These are phyloP conservation scores for Xenops minutus DNA, from an alignment of 2,797 vertebrate genomes.

Conservation along the genomic window DNA sequence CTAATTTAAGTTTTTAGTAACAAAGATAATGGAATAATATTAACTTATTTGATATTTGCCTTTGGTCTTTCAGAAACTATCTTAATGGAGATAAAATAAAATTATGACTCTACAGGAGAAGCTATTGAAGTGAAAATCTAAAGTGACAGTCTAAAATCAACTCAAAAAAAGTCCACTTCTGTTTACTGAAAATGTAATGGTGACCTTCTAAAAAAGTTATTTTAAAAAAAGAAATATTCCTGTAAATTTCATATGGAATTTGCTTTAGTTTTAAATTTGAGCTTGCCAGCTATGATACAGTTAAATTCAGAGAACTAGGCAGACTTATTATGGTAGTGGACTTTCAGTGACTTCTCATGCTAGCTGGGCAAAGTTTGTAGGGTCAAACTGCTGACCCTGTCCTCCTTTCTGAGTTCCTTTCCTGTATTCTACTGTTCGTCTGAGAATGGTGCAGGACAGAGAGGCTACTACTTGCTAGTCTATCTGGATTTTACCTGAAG, in stretches of 20 bases:
- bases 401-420: background rate
- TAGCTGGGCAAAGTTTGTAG: slow-evolving; percentile 2
- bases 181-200: background rate
- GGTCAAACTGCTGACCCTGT: slow-evolving; percentile 16
- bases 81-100: background rate
- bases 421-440: background rate
- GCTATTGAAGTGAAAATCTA: background rate
- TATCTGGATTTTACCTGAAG: background rate
- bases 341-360: background rate
- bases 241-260: background rate
- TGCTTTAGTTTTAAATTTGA: background rate
- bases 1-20: background rate
- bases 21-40: background rate
- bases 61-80: background rate
- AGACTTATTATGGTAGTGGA: slow-evolving; percentile 14
- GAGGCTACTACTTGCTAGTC: background rate
- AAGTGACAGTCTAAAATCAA: background rate
- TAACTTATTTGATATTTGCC: background rate
- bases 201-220: background rate
- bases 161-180: background rate
- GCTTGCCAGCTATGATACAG: background rate
- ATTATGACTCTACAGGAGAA: background rate
- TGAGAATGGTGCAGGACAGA: background rate
- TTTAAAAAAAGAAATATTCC: background rate
- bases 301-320: background rate